phyloP scores from a whole-genome alignment of 2,113 vertebrate genomes.

The Naja naja region DNA sequence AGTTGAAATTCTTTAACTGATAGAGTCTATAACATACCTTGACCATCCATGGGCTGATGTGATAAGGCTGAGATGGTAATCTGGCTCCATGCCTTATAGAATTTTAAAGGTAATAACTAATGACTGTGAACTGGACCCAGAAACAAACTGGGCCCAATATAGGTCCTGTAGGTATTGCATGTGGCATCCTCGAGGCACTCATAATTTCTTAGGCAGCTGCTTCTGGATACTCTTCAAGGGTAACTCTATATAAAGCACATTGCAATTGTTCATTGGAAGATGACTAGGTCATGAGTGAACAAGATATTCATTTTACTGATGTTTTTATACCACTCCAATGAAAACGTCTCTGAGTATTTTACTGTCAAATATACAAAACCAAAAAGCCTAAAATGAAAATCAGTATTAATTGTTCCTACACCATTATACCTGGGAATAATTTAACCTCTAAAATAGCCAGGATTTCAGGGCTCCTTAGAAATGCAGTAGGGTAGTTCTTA shows the following conservation, averaged over 20 bases:
- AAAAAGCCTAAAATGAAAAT: not conserved
- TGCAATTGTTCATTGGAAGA: not conserved
- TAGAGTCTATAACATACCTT: not conserved
- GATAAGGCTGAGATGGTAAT: not conserved
- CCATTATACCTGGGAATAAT: not conserved
- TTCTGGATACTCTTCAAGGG: not conserved
- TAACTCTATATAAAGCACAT: not conserved
- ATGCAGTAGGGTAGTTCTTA: not conserved
- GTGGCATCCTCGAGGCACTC: not conserved
- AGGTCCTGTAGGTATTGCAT: not conserved
- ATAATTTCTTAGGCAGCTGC: not conserved
- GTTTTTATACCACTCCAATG: not conserved
- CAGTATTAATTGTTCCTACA: not conserved
- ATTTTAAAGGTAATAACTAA: not conserved
- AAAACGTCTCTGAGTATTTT: not conserved
- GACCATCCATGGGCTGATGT: not conserved
- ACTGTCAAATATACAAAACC: not conserved
- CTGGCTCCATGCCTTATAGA: not conserved
- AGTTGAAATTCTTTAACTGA: not conserved
- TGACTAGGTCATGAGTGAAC: not conserved
- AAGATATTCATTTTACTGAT: not conserved
- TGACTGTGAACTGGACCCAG: not conserved
- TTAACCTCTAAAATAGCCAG: not conserved
- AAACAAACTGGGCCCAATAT: not conserved
- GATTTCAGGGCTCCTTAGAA: not conserved